Evolutionary conservation across 2,113 vertebrate genomes (phyloP), one percentile per base, ranked within the genome.

Genomic region (Gnathonemus longibarbis): DNA sequence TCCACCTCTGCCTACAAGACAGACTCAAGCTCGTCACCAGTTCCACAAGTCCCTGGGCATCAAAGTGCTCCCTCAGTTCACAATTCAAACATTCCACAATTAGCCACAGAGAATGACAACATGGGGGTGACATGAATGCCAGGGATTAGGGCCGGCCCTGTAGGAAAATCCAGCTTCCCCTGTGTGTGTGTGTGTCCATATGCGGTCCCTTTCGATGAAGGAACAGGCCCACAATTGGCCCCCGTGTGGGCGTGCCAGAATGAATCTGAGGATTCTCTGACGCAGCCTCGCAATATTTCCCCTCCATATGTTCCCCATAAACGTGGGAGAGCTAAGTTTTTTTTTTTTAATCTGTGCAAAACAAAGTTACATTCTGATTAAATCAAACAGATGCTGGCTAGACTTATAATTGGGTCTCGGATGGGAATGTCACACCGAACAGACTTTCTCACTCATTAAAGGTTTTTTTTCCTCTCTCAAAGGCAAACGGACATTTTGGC

Each of bases 361-460:
- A 62, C 13, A 46, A 89, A 52, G 21, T 56, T 21, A 56, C 13
- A 24, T 56, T 56, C 52, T 84, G 31, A n/a, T 52, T 89, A 48
- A 53, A 62, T 48, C 24, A 53, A 83, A 62, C 77, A 85, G 77
- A 89, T 62, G 52, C 39, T 89, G 39, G 53, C 39, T n/a, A 62
- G 80, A 24, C 46, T 85, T 31, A 56, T 84, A 85, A 89, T 84
- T 89, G 52, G 52, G 52, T 46, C 80, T 58, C 89, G 31, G 50
- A 85, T 89, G 77, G 80, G 39, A 84, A 45, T 84, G 77, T 46
- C 74, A 58, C 52, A 58, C 13, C 31, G 74, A 89, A 62, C 31
- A 89, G 80, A 45, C 50, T 85, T 89, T 46, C 74, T 89, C 50
- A 58, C 52, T 45, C 80, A 85, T 84, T 84, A 84, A 50, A 85